These are phyloP conservation scores for Varanus salvator DNA, from an alignment of 2,113 vertebrate genomes.

Conservation along the genomic window DNA sequence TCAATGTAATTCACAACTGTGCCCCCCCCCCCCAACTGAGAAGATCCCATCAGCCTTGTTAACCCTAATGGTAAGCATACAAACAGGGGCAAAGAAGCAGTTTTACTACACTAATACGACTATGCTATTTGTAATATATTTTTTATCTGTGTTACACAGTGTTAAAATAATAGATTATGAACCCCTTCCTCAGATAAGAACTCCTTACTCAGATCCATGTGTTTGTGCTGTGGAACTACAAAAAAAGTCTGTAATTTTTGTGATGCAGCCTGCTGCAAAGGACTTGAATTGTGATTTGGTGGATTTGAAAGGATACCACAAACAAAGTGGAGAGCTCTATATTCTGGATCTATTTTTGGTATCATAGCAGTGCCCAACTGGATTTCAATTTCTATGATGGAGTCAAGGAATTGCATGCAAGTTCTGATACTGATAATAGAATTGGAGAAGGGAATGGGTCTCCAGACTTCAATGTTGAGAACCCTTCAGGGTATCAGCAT, in stretches of 20 bases:
- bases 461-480: not conserved
- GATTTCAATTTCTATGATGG: not conserved
- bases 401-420: not conserved
- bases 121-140: not conserved
- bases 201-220: not conserved
- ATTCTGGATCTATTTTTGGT: not conserved
- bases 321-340: not conserved
- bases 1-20: not conserved
- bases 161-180: no score
- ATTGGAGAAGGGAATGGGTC: not conserved
- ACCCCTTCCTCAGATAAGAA: not conserved
- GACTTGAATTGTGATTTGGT: not conserved
- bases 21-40: not conserved
- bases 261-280: not conserved
- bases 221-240: not conserved
- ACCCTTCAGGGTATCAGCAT: not conserved
- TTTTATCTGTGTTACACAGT: no score
- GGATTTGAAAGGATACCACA: not conserved
- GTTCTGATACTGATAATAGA: not conserved
- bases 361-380: no score
- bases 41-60: not conserved
- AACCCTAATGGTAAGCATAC: not conserved
- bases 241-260: not conserved
- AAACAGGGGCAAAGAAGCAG: not conserved
- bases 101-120: not conserved